phyloP scores from a whole-genome alignment of 92 coral and sea anemone species.

The Paragorgia papillata region DNA sequence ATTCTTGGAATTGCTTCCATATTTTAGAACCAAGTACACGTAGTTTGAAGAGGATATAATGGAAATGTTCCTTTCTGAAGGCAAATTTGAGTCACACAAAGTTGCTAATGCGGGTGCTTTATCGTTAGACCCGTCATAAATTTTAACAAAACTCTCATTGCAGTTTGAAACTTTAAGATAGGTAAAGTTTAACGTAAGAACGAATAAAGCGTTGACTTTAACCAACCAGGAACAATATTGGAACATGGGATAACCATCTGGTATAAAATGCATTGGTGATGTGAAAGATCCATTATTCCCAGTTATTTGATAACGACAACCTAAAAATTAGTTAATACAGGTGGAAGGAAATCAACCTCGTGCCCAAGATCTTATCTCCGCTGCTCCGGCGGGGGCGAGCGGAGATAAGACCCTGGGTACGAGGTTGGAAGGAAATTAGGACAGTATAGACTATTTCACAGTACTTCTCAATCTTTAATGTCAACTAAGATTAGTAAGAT shows the following conservation, averaged over 20 bases:
- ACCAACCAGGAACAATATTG: slow-evolving; percentile 33
- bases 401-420: too few species aligned
- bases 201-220: neutral
- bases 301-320: slow-evolving; percentile 8
- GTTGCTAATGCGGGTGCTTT: slow-evolving; percentile 7
- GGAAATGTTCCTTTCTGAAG: neutral
- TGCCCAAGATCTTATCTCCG: too few species aligned
- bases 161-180: slow-evolving; percentile 1
- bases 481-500: too few species aligned
- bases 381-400: too few species aligned
- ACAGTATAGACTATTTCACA: too few species aligned
- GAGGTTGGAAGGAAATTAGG: too few species aligned
- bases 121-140: neutral
- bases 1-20: neutral
- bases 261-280: neutral
- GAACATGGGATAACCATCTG: slow-evolving; percentile 2
- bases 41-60: neutral
- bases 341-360: too few species aligned
- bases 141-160: slow-evolving; percentile 12
- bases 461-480: too few species aligned
- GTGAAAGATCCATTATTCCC: slow-evolving; percentile 16
- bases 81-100: slow-evolving; percentile 6
- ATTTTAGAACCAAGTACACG: neutral
- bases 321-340: neutral
- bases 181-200: neutral